Evolutionary conservation across 2,797 vertebrate genomes (phyloP).

Genomic region (Atherinosoma microstoma): DNA sequence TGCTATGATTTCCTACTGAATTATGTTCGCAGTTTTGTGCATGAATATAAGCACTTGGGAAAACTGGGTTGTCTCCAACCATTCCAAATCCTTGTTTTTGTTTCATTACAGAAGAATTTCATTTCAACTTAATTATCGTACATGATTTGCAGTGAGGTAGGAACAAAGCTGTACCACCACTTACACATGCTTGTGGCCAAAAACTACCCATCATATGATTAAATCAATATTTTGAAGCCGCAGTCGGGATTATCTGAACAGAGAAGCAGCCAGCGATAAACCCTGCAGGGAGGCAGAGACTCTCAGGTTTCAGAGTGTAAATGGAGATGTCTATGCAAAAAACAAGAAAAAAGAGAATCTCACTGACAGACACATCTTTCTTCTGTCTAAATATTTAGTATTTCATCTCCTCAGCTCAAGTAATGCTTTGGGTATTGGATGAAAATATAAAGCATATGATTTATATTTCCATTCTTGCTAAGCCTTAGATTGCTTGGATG

Average conservation of each 20-base stretch:
- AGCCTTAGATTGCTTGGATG: not conserved
- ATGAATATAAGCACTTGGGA: constrained; percentile 12
- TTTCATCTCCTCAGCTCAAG: constrained; percentile 26
- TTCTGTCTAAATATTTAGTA: constrained; percentile 57
- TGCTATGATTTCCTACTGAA: constrained; percentile 24
- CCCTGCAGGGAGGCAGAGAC: constrained; percentile 25
- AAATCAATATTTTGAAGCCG: constrained; percentile 64
- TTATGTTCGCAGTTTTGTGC: constrained; percentile 24
- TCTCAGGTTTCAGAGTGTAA: constrained; percentile 43
- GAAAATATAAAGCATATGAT: not conserved
- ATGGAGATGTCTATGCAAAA: constrained; percentile 35
- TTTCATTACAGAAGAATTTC: constrained; percentile 18
- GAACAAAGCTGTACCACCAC: constrained; percentile 8
- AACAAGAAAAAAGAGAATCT: constrained; percentile 26
- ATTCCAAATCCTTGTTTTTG: not conserved
- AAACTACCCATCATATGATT: constrained; percentile 18
- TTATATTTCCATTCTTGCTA: not conserved
- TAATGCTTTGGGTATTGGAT: not conserved
- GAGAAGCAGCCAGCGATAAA: constrained; percentile 31
- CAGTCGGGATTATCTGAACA: constrained; percentile 44
- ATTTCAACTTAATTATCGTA: constrained; percentile 31
- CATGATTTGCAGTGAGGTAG: constrained; percentile 33
- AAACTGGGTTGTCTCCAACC: constrained; percentile 28
- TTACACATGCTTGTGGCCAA: constrained; percentile 24
- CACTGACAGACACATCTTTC: constrained; percentile 27